These are phyloP conservation scores for Vanessa tameamea DNA, from an alignment of 1,140 invertebrate species.

Conservation along the genomic window DNA sequence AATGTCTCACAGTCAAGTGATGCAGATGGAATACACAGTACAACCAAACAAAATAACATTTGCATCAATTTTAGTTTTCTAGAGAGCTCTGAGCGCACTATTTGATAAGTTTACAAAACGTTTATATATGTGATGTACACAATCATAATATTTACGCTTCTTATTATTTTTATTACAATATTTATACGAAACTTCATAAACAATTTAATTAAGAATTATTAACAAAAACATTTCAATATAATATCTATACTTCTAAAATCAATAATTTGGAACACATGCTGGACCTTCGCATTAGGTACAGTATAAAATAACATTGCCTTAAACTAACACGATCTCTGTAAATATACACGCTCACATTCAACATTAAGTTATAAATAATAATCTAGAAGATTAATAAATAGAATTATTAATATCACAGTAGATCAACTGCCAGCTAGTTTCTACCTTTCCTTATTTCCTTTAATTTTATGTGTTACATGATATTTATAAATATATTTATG, in stretches of 20 bases:
- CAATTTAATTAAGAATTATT: conserved; percentile 44
- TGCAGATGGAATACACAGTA: conserved; percentile 55
- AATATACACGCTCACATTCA: conserved; percentile 65
- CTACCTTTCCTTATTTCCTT: conserved; percentile 17
- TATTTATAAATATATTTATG: conserved; percentile 19
- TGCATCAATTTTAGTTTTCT: conserved; percentile 43
- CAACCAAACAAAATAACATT: conserved; percentile 33
- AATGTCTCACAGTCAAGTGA: conserved; percentile 49
- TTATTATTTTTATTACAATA: conserved; percentile 24
- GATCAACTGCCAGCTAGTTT: conserved; percentile 72
- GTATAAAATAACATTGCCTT: conserved; percentile 71
- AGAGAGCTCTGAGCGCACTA: conserved; percentile 61
- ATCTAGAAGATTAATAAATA: conserved; percentile 76
- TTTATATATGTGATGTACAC: conserved; percentile 52
- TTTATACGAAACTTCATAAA: conserved; percentile 33
- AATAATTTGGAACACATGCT: conserved; percentile 75
- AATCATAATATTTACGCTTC: conserved; percentile 26
- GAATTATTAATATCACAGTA: conserved; percentile 79
- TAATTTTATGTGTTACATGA: conserved; percentile 17
- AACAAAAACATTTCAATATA: conserved; percentile 58
- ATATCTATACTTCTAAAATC: conserved; percentile 58
- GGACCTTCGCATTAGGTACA: conserved; percentile 67
- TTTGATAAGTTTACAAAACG: conserved; percentile 38
- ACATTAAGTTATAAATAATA: conserved; percentile 70
- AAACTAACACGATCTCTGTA: conserved; percentile 64